These are phyloP conservation scores for Pionites leucogaster DNA, from an alignment of 2,113 vertebrate species.

Conservation along the genomic window DNA sequence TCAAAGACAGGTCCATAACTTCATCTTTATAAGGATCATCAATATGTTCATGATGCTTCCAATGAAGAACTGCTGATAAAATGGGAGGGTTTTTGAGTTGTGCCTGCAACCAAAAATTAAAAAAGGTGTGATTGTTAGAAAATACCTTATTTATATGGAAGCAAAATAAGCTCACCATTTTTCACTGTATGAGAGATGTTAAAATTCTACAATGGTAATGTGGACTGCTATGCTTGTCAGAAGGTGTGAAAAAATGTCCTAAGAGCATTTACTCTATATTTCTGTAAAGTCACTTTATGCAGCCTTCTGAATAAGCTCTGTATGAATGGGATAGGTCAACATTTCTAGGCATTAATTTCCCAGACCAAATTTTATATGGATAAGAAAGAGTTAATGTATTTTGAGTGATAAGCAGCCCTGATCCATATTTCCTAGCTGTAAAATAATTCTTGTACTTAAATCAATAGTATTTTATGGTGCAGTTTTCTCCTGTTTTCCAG, in stretches of 20 bases:
- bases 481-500: background rate
- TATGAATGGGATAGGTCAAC: background rate
- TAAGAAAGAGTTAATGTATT: background rate
- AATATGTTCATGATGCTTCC: background rate
- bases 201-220: background rate
- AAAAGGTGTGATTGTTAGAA: background rate
- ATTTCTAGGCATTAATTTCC: background rate
- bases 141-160: background rate
- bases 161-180: background rate
- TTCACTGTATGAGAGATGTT: background rate
- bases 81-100: background rate
- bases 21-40: background rate
- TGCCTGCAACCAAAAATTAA: background rate
- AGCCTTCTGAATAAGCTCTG: background rate
- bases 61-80: background rate
- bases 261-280: background rate
- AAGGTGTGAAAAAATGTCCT: background rate
- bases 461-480: fast-evolving
- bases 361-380: fast-evolving
- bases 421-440: background rate
- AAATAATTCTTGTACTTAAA: fast-evolving
- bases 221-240: background rate
- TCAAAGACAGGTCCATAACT: background rate
- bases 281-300: fast-evolving
- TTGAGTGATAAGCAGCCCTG: background rate